These are phyloP conservation scores for Acromyrmex heyeri DNA, from an alignment of 1,140 invertebrate genomes.

Conservation along the genomic window DNA sequence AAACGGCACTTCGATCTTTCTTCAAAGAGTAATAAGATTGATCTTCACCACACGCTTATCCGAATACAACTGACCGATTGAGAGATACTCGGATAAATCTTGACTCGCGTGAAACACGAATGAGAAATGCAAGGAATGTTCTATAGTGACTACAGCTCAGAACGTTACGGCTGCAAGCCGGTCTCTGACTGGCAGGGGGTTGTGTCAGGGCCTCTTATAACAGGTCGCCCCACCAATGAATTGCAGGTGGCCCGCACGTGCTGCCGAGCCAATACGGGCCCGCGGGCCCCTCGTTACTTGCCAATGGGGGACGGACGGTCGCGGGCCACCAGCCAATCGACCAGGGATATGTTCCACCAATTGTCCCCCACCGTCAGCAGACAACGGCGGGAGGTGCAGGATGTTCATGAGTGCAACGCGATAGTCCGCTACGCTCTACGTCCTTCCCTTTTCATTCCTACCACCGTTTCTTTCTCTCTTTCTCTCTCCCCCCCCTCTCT, in stretches of 20 bases:
- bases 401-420: constrained; percentile 72
- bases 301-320: constrained; percentile 81
- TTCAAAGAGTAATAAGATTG: constrained; percentile 14
- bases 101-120: constrained; percentile 23
- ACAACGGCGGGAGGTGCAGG: constrained; percentile 70
- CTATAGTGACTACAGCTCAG: background rate
- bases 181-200: constrained; percentile 80
- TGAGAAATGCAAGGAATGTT: background rate
- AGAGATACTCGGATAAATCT: constrained; percentile 15
- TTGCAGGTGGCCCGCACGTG: constrained; percentile 85
- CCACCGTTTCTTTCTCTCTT: constrained; percentile 15
- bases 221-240: constrained; percentile 72
- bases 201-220: constrained; percentile 80
- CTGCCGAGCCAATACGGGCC: constrained; percentile 81
- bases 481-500: constrained; percentile 60
- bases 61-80: constrained; percentile 57
- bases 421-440: constrained; percentile 66
- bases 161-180: constrained; percentile 79
- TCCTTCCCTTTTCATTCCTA: constrained; percentile 44
- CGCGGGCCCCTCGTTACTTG: constrained; percentile 80
- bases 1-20: constrained; percentile 8
- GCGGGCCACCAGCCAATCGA: constrained; percentile 81
- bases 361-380: constrained; percentile 30
- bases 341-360: constrained; percentile 78
- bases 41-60: constrained; percentile 48